Evolutionary conservation across 2,797 vertebrate species (phyloP).

Genomic region (Falco berigora): DNA sequence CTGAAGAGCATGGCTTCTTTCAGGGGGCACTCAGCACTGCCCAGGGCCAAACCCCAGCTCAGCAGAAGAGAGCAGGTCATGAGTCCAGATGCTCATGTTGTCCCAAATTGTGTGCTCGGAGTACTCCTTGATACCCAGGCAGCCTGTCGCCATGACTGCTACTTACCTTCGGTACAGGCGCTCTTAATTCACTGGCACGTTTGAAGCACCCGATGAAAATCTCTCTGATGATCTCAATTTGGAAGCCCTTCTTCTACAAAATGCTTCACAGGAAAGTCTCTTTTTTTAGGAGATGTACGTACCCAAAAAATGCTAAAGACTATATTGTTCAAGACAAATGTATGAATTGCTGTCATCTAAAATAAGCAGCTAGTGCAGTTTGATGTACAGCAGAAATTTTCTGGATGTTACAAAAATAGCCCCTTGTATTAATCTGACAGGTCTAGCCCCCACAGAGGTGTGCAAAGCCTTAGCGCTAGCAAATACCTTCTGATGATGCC

Average conservation of each 20-base stretch:
- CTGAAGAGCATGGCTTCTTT: not conserved
- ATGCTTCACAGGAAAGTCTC: not conserved
- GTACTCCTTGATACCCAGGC: not conserved
- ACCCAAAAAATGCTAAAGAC: not conserved
- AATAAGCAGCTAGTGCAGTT: conserved; percentile 21
- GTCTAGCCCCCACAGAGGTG: not conserved
- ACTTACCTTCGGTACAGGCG: not conserved
- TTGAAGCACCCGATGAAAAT: not conserved
- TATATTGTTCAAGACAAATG: conserved; percentile 17
- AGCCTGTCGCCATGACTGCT: not conserved
- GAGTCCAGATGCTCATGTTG: not conserved
- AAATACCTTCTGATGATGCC: not conserved
- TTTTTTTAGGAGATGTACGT: not conserved
- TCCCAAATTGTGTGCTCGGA: not conserved
- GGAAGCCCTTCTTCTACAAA: not conserved
- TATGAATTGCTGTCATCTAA: not conserved
- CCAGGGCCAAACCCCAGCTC: not conserved
- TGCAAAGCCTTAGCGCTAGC: not conserved
- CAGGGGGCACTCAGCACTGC: fast-evolving
- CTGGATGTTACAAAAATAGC: conserved; percentile 26
- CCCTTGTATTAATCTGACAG: not conserved
- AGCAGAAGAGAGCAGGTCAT: not conserved
- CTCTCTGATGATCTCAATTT: conserved; percentile 5
- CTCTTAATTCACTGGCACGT: not conserved
- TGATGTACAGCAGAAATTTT: conserved; percentile 7